Evolutionary conservation across 2,797 vertebrate genomes (phyloP).

Genomic region (Labroides dimidiatus): DNA sequence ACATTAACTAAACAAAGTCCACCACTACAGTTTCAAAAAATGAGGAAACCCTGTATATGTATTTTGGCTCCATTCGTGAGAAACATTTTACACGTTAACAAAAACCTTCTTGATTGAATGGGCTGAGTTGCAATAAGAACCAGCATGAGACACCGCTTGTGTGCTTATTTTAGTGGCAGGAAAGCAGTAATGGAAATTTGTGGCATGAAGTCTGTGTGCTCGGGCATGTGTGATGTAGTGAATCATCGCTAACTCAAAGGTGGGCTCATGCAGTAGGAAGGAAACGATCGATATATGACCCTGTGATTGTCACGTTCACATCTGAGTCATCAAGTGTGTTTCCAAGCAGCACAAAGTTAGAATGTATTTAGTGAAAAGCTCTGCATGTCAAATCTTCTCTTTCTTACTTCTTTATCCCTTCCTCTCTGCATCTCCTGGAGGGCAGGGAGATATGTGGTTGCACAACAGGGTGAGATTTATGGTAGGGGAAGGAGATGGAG

Average conservation of each 20-base stretch:
- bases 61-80: not conserved
- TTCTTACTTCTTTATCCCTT: not conserved
- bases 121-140: not conserved
- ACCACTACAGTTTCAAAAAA: too few relatives aligned
- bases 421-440: conserved; percentile 19
- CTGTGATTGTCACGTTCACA: conserved; percentile 20
- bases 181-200: conserved; percentile 19
- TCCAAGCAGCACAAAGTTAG: conserved; percentile 11
- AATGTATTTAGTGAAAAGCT: conserved; percentile 30
- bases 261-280: conserved; percentile 30
- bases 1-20: too few relatives aligned
- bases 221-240: conserved; percentile 22
- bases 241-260: conserved; percentile 38
- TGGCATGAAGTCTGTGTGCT: not conserved
- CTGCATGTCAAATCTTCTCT: conserved; percentile 9
- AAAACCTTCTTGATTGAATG: not conserved
- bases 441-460: conserved; percentile 9
- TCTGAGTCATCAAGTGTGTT: conserved; percentile 50
- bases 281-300: conserved; percentile 47
- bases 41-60: too few relatives aligned
- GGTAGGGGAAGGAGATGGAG: conserved; percentile 11
- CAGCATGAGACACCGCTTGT: not conserved
- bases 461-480: conserved; percentile 38
- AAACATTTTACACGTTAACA: conserved; percentile 1
- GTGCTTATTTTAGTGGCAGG: conserved; percentile 12